phyloP scores from a whole-genome alignment of 2,888 invertebrate genomes.

The Lucinisca nassula region DNA sequence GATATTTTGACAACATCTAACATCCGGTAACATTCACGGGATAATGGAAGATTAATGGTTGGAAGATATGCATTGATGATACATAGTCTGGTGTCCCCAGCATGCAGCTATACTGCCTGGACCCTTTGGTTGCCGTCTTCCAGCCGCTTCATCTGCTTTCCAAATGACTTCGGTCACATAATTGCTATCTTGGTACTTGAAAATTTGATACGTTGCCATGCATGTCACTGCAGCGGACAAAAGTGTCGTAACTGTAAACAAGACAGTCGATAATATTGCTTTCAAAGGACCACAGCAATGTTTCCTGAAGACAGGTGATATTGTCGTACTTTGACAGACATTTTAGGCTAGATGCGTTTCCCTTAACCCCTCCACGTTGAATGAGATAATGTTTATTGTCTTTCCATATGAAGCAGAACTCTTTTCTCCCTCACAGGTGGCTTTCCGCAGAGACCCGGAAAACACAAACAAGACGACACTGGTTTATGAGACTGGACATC shows the following conservation, averaged over 20 bases:
- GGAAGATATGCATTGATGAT: neutral
- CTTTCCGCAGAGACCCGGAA: neutral
- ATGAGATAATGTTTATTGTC: neutral
- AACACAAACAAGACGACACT: neutral
- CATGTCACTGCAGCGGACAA: neutral
- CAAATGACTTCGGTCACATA: neutral
- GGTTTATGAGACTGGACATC: too few relatives aligned
- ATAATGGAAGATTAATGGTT: neutral
- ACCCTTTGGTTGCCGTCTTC: neutral
- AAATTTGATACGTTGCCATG: conserved; percentile 1
- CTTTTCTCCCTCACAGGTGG: neutral
- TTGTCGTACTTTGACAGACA: neutral
- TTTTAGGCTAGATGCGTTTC: neutral
- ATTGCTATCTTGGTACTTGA: neutral
- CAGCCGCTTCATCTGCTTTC: neutral
- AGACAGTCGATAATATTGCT: neutral
- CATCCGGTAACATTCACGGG: neutral
- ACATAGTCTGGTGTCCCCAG: neutral
- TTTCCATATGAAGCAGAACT: neutral
- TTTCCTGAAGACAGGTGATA: conserved; percentile 4
- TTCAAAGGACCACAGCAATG: conserved; percentile 2
- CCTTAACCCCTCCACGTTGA: conserved; percentile 8
- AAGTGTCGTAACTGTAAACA: neutral
- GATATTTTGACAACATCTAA: neutral
- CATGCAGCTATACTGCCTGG: neutral